Evolutionary conservation across 2,113 vertebrate species (phyloP).

Genomic region (Hemiscyllium ocellatum): DNA sequence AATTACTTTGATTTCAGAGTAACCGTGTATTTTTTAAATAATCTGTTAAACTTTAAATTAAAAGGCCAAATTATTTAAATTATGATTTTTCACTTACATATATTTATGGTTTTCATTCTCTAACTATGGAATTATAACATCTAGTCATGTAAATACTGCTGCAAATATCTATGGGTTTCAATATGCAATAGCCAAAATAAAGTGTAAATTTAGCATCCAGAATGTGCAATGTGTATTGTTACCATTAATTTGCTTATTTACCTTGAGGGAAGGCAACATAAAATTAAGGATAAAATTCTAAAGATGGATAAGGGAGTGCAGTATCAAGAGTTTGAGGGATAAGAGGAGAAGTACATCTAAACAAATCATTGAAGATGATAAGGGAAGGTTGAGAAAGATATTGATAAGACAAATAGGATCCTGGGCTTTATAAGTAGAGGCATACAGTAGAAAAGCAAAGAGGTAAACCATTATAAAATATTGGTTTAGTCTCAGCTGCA

Average conservation of each 20-base stretch:
- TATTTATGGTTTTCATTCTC: neutral
- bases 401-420: neutral
- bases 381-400: neutral
- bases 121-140: neutral
- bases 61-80: neutral
- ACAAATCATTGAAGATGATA: neutral
- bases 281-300: neutral
- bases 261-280: neutral
- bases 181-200: neutral
- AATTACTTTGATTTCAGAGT: neutral
- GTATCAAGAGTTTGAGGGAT: neutral
- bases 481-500: too few species aligned
- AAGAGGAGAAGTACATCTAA: neutral
- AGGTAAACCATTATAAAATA: too few species aligned
- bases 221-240: neutral
- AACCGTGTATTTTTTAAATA: neutral
- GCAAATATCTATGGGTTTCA: neutral
- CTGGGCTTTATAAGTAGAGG: neutral
- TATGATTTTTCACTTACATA: neutral
- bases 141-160: neutral
- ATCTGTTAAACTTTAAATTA: neutral
- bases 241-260: neutral
- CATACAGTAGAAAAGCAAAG: neutral
- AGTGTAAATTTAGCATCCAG: neutral
- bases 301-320: neutral